These are phyloP conservation scores for Panagrolaimus sp. DNA, from an alignment of 1,140 invertebrate species.

Conservation along the genomic window DNA sequence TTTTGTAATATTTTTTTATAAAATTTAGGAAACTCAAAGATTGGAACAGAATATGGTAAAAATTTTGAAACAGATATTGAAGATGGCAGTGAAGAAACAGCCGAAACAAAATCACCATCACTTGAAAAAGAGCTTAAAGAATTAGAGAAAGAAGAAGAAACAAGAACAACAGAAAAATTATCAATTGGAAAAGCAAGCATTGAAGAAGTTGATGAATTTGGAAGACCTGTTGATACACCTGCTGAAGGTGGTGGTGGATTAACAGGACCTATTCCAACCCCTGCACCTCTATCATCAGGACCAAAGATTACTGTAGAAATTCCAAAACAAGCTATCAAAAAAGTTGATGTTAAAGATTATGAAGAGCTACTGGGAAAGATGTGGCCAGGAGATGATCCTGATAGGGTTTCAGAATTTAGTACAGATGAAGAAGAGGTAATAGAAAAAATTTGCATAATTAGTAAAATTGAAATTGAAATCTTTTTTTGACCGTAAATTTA, in stretches of 20 bases:
- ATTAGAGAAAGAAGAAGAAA: background rate
- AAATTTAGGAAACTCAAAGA: background rate
- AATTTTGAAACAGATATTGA: conserved; percentile 1
- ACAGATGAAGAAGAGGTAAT: background rate
- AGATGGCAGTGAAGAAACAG: background rate
- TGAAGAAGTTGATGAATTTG: background rate
- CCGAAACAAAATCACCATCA: background rate
- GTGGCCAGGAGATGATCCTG: background rate
- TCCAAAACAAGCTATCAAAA: background rate
- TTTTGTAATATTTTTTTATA: background rate
- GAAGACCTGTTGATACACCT: background rate
- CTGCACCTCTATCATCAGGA: background rate
- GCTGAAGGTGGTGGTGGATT: background rate
- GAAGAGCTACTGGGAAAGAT: background rate
- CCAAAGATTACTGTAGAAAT: background rate
- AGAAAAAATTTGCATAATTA: too few species aligned
- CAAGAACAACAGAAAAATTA: background rate
- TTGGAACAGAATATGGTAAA: background rate
- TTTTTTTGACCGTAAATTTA: too few species aligned
- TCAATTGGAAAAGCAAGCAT: background rate
- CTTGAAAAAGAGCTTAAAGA: background rate
- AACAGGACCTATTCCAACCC: background rate
- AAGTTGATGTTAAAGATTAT: background rate
- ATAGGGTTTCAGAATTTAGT: background rate
- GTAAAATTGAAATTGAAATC: too few species aligned